A percentile compares a stretch with the other conserved stretches of the same genome.
Conservation (phyloP, 2,888 invertebrate genomes). For the Phalangium opilio region DNA sequence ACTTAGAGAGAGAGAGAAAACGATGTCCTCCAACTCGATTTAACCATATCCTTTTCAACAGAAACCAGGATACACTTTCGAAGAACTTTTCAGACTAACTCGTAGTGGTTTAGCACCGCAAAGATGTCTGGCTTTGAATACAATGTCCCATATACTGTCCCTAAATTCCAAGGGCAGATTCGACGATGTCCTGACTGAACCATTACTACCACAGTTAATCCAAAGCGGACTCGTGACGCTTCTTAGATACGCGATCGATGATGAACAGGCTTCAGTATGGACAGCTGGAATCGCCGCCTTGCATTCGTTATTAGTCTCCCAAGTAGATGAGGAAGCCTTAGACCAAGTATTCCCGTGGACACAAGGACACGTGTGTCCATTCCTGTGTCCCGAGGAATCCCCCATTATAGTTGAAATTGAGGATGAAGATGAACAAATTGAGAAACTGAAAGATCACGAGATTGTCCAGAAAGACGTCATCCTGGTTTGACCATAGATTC, state of each 20-base stretch:
- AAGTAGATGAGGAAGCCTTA: background rate
- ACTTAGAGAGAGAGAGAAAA: too few relatives aligned
- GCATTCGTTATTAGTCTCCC: background rate
- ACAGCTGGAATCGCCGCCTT: background rate
- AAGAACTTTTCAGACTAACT: constrained; percentile 67
- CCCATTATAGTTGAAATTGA: background rate
- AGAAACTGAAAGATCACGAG: background rate
- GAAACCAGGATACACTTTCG: constrained; percentile 58
- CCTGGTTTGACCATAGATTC: background rate
- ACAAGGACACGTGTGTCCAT: background rate
- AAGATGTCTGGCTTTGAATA: constrained; percentile 58
- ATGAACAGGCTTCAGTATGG: background rate
- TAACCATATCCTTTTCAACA: too few relatives aligned
- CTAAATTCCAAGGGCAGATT: too few relatives aligned
- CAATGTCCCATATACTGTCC: constrained; percentile 52
- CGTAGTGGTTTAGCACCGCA: constrained; percentile 59
- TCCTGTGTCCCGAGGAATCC: background rate
- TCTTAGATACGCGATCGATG: background rate
- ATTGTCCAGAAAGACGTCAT: background rate
- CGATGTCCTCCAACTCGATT: too few relatives aligned
- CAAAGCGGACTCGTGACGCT: background rate
- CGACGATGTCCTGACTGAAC: too few relatives aligned
- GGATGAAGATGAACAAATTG: background rate
- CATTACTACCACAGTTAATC: background rate
- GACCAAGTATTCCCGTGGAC: background rate